Conservation (phyloP, 1,140 invertebrate species). For the Dinoponera quadriceps region DNA sequence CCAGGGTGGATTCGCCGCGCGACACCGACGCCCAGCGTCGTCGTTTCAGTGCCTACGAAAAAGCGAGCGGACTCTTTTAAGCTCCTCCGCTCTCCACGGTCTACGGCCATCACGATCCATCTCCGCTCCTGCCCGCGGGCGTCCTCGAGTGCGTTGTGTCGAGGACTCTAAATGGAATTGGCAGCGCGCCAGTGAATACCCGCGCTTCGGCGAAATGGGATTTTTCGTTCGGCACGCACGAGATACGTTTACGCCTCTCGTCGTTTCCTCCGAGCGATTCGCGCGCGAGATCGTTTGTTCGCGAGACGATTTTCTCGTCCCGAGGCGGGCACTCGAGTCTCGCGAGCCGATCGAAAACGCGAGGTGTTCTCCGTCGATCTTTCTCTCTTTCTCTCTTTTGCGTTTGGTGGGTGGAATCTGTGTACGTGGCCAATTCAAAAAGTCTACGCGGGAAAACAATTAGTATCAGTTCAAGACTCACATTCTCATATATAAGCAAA, state of each 20-base stretch:
- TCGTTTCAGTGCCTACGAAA: slow-evolving; percentile 48
- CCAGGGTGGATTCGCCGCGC: slow-evolving; percentile 61
- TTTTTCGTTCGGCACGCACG: slow-evolving; percentile 67
- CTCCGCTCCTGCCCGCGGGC: slow-evolving; percentile 2
- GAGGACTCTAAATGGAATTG: slow-evolving; percentile 72
- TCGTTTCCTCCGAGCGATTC: slow-evolving; percentile 37
- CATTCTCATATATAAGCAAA: too few relatives aligned
- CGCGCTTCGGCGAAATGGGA: slow-evolving; percentile 63
- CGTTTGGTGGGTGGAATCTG: neutral
- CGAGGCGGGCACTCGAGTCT: neutral
- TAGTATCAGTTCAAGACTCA: too few relatives aligned
- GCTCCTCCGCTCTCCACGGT: slow-evolving; percentile 13
- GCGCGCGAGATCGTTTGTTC: slow-evolving; percentile 57
- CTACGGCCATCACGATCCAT: slow-evolving; percentile 19
- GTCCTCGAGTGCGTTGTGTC: slow-evolving; percentile 64
- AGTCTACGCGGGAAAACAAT: too few relatives aligned
- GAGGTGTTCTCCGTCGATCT: neutral
- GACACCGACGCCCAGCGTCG: slow-evolving; percentile 57
- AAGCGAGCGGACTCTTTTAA: slow-evolving; percentile 57
- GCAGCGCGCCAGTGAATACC: slow-evolving; percentile 68
- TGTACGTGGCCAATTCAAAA: neutral
- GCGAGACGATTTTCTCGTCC: neutral
- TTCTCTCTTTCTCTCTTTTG: neutral
- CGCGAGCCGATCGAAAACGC: neutral
- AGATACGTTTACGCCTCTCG: slow-evolving; percentile 53